Evolutionary conservation across 2,888 invertebrate species (phyloP), one percentile per base, ranked within the genome.

Genomic region (Tanypteryx hageni): DNA sequence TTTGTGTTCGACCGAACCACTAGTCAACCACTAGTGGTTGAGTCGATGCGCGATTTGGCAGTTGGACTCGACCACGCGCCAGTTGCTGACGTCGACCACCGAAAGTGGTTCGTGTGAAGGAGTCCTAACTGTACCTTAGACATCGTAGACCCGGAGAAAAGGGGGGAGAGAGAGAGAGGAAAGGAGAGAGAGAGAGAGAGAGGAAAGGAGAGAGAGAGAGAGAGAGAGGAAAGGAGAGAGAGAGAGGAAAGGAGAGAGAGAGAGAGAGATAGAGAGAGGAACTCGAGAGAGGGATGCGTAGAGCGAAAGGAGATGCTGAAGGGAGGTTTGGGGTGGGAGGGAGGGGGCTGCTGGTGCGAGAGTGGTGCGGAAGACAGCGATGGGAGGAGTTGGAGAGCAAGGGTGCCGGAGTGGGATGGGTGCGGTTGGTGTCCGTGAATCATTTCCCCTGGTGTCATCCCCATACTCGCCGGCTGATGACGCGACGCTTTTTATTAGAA

Each of bases 401-500:
- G 82, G 44, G 27, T 27, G 18, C 82, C 56, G 59, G 44, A n/a
- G 56, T 64, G 44, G 89, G 85, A 58, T 64, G 44, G 89, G 85
- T 85, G 85, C 85, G 85, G 85, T 64, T 64, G 89, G 89, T 89
- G 89, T 64, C 89, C 89, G 89, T 89, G 89, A 89, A 89, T 89
- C 89, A 89, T 89, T 68, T 64, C 89, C 89, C 59, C 89, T 64
- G 89, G 89, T 89, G 89, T 89, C 89, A 89, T 89, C 89, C 89
- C 64, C 89, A 89, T 89, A 68, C 89, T 68, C 89, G 64, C 89
- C 89, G 89, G 89, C 89, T 89, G 89, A 89, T 89, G 89, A 89
- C 89, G 89, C 89, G 89, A 89, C 89, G 89, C 89, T 89, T 89
- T 89, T 89, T 89, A 89, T 89, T 89, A 89, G 89, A 89, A 89